phyloP scores from a whole-genome alignment of 64 coral and sea anemone genomes.

The Anthopleura sola region DNA sequence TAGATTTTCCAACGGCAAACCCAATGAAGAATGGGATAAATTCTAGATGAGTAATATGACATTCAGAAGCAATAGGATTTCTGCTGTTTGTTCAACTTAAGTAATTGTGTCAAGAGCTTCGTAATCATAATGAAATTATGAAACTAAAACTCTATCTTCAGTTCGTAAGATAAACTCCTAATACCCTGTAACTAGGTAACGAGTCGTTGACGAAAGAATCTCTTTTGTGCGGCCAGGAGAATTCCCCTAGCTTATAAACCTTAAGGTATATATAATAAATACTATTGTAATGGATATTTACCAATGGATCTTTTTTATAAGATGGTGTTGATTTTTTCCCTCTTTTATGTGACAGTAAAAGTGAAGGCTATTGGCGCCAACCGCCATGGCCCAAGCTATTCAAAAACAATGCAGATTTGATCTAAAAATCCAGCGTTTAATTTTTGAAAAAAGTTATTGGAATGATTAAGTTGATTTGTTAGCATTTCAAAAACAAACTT shows the following conservation, averaged over 20 bases:
- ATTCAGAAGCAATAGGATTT: slow-evolving; percentile 14
- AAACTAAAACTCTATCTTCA: slow-evolving; percentile 9
- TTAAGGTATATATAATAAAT: slow-evolving; percentile 25
- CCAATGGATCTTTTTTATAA: slow-evolving; percentile 15
- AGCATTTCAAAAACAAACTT: slow-evolving; percentile 26
- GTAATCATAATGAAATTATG: slow-evolving; percentile 22
- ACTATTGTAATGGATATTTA: slow-evolving; percentile 14
- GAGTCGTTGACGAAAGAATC: slow-evolving; percentile 1
- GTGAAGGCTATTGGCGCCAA: background rate
- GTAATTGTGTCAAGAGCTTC: slow-evolving; percentile 20
- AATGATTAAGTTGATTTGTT: slow-evolving; percentile 19
- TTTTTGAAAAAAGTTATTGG: slow-evolving; percentile 23
- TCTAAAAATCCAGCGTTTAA: background rate
- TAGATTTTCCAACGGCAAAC: background rate
- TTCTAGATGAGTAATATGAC: background rate
- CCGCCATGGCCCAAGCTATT: background rate
- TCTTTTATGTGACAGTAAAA: background rate
- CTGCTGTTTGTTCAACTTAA: slow-evolving; percentile 14
- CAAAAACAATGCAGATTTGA: background rate
- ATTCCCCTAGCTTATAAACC: slow-evolving; percentile 20
- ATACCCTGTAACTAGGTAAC: background rate
- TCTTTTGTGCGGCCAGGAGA: background rate
- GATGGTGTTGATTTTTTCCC: background rate
- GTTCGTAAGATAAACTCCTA: slow-evolving; percentile 8
- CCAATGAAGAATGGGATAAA: background rate